phyloP scores from a whole-genome alignment of 2,888 invertebrate species.

The Idaea aversata region DNA sequence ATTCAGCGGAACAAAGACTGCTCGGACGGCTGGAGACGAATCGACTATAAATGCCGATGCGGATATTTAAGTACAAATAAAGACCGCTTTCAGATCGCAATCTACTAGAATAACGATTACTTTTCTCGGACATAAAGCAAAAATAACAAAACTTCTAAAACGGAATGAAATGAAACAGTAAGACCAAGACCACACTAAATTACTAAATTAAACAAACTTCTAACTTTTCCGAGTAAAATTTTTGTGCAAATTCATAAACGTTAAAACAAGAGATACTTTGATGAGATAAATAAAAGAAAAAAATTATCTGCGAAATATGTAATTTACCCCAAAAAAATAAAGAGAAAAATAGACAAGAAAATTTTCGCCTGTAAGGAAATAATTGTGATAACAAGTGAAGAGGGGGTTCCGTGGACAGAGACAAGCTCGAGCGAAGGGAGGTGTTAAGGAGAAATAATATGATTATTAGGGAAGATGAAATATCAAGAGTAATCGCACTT shows the following conservation, averaged over 20 bases:
- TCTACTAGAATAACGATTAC: neutral
- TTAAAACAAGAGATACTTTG: neutral
- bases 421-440: neutral
- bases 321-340: neutral
- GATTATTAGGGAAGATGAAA: constrained; percentile 1
- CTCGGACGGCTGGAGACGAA: constrained; percentile 26
- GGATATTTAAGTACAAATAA: constrained; percentile 62
- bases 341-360: neutral
- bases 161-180: neutral
- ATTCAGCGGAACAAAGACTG: constrained; percentile 50
- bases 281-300: neutral
- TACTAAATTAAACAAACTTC: neutral
- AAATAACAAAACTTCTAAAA: neutral
- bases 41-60: constrained; percentile 48
- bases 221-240: neutral
- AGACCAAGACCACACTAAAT: neutral
- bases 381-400: neutral
- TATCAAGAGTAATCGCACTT: neutral
- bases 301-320: neutral
- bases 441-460: constrained; percentile 1
- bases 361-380: neutral
- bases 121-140: neutral
- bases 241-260: neutral
- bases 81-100: constrained; percentile 36
- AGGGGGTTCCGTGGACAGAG: neutral